These are phyloP conservation scores for Dromius quadrimaculatus DNA, from an alignment of 2,888 invertebrate species.

Conservation along the genomic window DNA sequence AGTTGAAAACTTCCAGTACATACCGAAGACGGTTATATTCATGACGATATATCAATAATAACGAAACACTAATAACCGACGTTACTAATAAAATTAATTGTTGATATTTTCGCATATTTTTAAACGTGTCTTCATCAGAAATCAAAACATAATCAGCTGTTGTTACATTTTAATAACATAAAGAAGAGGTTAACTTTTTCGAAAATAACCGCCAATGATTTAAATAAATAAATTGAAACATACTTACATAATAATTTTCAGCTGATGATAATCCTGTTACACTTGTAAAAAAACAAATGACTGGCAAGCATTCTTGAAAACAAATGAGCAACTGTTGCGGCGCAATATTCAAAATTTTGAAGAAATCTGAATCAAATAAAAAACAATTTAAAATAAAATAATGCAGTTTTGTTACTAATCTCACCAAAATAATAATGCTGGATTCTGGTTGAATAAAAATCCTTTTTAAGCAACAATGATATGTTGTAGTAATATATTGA, in stretches of 20 bases:
- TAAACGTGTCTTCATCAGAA: constrained; percentile 9
- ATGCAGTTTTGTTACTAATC: too few species aligned
- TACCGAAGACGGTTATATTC: constrained; percentile 87
- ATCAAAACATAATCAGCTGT: constrained; percentile 17
- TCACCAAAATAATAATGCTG: neutral
- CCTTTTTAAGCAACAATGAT: constrained; percentile 50
- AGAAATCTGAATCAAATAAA: too few species aligned
- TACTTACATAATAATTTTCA: neutral
- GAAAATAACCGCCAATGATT: neutral
- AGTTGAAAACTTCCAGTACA: constrained; percentile 86
- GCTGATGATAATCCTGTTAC: neutral
- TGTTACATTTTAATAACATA: neutral
- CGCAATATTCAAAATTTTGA: neutral
- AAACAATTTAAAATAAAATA: too few species aligned
- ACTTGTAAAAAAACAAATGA: neutral
- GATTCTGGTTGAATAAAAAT: constrained; percentile 41
- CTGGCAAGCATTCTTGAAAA: too few species aligned
- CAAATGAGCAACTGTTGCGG: neutral
- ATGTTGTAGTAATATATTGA: constrained; percentile 52
- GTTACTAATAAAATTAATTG: constrained; percentile 80
- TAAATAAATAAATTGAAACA: neutral
- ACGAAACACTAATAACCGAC: constrained; percentile 78
- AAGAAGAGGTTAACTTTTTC: neutral
- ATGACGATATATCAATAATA: constrained; percentile 85
- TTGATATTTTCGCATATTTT: constrained; percentile 85